Base-by-base conservation (phyloP, 2,113 vertebrate species). In the Pelecanoides urinatrix region DNA sequence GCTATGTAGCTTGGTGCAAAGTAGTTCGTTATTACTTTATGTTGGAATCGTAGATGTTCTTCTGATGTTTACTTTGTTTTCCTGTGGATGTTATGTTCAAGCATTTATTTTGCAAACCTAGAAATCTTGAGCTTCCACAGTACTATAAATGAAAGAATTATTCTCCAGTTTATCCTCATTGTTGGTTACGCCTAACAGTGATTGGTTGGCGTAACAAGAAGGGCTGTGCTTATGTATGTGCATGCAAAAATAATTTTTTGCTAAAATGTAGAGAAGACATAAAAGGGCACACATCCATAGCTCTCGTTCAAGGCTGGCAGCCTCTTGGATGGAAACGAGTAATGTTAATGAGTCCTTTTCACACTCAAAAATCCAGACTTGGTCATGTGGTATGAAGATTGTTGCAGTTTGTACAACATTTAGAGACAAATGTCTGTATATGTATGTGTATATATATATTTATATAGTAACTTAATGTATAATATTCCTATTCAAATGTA, bases 401-500 rank as follows among this genome's bases (percentile, higher is more conserved):
- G 63, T 38, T 96, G 95, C 89, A 63, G 52, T 82, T 96, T 97
- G 65, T 97, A 94, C 85, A 79, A 76, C 91, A 50, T 95, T 82
- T 42, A 70, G 84, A 92, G 34, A 76, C 50, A 62, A 92, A 44
- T 92, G 16, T 94, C n/a, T 94, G 25, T 94, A 26, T 90, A 55
- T 87, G 22, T 75, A 13, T 79, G 32, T 83, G 7, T 80, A 0
- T 88, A 8, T 87, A 13, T 81, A 29, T 90, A 68, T 95, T 65
- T 91, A 80, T 97, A 73, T 65, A 83, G 38, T 95, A 95, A 96
- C 36, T 96, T 94, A 96, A 95, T 98, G 61, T 98, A 87, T 92
- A 93, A 26, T 95, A 87, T 95, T 88, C 11, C 44, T 94, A 74
- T 96, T 97, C 89, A 84, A 96, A 97, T 98, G 93, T 97, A 95